These are phyloP conservation scores for Panopea generosa DNA, from an alignment of 2,888 invertebrate species.

Conservation along the genomic window DNA sequence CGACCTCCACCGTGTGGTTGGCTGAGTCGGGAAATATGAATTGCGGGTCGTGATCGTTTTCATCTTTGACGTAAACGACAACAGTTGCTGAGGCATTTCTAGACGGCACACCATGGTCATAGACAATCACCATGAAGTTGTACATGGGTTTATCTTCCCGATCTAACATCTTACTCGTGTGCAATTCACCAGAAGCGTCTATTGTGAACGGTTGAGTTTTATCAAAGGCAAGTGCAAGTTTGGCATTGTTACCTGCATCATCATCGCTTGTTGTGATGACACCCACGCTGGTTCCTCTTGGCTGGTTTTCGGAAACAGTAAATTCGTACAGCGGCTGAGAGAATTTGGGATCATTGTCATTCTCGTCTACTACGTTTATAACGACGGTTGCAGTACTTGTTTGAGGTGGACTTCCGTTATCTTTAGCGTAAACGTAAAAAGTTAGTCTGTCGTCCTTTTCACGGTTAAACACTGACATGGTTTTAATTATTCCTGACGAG, in stretches of 20 bases:
- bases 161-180: slow-evolving; percentile 64
- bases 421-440: slow-evolving; percentile 71
- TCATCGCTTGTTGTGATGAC: slow-evolving; percentile 51
- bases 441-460: slow-evolving; percentile 64
- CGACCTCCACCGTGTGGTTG: slow-evolving; percentile 69
- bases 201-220: slow-evolving; percentile 65
- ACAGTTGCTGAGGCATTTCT: slow-evolving; percentile 66
- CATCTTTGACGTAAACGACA: slow-evolving; percentile 67
- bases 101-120: slow-evolving; percentile 70
- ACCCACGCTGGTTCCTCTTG: slow-evolving; percentile 50
- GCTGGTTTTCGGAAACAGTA: slow-evolving; percentile 57
- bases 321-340: slow-evolving; percentile 52
- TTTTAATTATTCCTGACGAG: slow-evolving; percentile 69
- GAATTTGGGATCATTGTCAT: slow-evolving; percentile 67
- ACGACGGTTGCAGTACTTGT: slow-evolving; percentile 66
- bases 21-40: slow-evolving; percentile 74
- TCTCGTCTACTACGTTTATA: slow-evolving; percentile 59
- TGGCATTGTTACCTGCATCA: slow-evolving; percentile 71
- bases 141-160: slow-evolving; percentile 68
- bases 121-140: slow-evolving; percentile 66
- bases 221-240: slow-evolving; percentile 48
- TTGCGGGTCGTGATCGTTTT: slow-evolving; percentile 72
- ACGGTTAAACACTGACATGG: slow-evolving; percentile 70
- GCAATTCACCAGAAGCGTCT: slow-evolving; percentile 62
- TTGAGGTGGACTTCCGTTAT: slow-evolving; percentile 65